Conservation (phyloP, 2,888 invertebrate species). For the Biston betularia region DNA sequence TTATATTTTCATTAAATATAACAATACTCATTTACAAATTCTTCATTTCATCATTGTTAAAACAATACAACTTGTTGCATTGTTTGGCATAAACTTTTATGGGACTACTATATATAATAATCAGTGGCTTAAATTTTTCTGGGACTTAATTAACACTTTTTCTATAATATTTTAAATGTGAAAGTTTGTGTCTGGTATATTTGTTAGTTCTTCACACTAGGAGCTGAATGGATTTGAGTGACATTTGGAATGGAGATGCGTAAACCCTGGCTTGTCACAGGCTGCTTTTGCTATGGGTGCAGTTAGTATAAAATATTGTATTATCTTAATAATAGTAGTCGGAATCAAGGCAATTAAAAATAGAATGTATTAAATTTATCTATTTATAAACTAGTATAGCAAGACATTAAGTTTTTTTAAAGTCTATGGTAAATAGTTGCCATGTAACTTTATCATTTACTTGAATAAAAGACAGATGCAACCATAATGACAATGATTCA, state of each 20-base stretch:
- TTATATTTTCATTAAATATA: too few relatives aligned
- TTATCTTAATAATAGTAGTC: conserved; percentile 43
- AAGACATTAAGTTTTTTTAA: conserved; percentile 7
- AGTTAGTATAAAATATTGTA: neutral
- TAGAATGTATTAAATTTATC: conserved; percentile 7
- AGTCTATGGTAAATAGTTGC: conserved; percentile 29
- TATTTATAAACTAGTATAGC: conserved; percentile 15
- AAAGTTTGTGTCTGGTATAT: too few relatives aligned
- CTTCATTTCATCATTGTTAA: too few relatives aligned
- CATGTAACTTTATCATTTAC: conserved; percentile 8
- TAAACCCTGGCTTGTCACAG: too few relatives aligned
- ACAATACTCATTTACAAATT: too few relatives aligned
- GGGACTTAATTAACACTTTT: neutral
- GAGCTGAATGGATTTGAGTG: too few relatives aligned
- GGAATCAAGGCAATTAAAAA: conserved; percentile 31
- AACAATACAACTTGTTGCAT: too few relatives aligned
- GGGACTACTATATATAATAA: too few relatives aligned
- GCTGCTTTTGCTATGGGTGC: too few relatives aligned
- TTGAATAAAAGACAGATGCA: neutral
- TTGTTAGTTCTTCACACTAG: too few relatives aligned
- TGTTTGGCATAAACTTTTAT: too few relatives aligned
- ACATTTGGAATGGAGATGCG: too few relatives aligned
- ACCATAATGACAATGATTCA: neutral
- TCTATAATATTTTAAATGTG: neutral
- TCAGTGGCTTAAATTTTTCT: neutral